These are phyloP conservation scores for Anomalospiza imberbis DNA, from an alignment of 2,797 vertebrate species.

Conservation along the genomic window DNA sequence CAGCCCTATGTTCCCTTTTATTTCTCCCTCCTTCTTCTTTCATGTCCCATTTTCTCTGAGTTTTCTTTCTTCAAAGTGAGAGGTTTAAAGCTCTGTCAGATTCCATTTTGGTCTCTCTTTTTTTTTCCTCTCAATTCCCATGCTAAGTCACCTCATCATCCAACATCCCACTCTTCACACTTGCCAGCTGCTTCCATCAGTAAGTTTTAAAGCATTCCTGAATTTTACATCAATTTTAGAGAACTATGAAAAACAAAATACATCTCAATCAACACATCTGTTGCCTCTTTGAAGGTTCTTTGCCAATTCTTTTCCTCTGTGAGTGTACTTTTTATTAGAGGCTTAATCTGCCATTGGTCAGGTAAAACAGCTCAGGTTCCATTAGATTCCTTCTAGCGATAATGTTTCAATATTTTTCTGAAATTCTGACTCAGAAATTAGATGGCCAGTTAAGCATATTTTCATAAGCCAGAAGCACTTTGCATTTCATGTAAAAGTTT, in stretches of 20 bases:
- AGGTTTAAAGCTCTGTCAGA: neutral
- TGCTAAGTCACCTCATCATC: constrained; percentile 2
- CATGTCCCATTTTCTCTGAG: neutral
- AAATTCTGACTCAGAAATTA: neutral
- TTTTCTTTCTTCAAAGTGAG: neutral
- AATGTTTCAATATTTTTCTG: neutral
- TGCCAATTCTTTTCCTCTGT: neutral
- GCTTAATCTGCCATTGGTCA: neutral
- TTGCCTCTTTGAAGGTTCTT: neutral
- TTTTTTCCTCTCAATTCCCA: neutral
- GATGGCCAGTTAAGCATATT: neutral
- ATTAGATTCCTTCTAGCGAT: neutral
- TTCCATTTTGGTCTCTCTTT: neutral
- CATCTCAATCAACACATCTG: constrained; percentile 11
- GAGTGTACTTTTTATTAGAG: neutral
- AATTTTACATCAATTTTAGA: constrained; percentile 21
- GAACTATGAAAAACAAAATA: constrained; percentile 1
- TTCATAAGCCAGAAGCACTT: neutral
- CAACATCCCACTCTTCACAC: constrained; percentile 2
- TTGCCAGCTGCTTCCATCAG: constrained; percentile 35
- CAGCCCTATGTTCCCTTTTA: neutral
- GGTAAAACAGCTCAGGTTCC: neutral
- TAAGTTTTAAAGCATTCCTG: constrained; percentile 21
- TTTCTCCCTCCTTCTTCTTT: neutral
- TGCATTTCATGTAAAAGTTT: neutral